Conservation (phyloP, 2,888 invertebrate species). For the Quadroppia sp. region DNA sequence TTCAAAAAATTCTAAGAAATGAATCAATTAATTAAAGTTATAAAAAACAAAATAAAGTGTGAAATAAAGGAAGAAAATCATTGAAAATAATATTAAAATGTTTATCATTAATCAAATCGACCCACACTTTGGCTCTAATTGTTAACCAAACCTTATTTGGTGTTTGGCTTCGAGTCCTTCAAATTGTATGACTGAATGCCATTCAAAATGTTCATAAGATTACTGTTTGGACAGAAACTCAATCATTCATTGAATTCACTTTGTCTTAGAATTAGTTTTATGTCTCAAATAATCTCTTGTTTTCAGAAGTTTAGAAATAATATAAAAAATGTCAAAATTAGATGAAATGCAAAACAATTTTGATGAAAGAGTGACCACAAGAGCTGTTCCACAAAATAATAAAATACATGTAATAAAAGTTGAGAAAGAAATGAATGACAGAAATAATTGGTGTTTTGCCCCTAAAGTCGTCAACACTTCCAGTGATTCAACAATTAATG, state of each 20-base stretch:
- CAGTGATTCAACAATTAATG: not conserved
- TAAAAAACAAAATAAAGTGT: no score
- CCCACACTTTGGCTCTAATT: conserved; percentile 35
- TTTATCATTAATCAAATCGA: not conserved
- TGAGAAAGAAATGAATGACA: conserved; percentile 20
- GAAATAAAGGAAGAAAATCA: no score
- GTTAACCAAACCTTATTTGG: conserved; percentile 29
- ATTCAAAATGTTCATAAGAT: not conserved
- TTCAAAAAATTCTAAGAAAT: no score
- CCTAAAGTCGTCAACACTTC: not conserved
- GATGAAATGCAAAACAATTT: conserved; percentile 23
- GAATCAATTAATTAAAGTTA: no score
- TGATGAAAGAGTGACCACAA: not conserved
- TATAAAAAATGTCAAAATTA: conserved; percentile 29
- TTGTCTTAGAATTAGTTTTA: no score
- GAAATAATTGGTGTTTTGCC: not conserved
- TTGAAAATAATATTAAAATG: not conserved
- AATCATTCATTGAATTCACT: not conserved
- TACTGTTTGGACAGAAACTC: not conserved
- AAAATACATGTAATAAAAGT: not conserved
- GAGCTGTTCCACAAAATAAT: not conserved
- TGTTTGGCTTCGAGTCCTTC: not conserved
- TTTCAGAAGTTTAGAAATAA: not conserved
- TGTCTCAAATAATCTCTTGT: not conserved
- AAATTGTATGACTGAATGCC: not conserved